Evolutionary conservation across 2,888 invertebrate species (phyloP), one percentile per base, ranked within the genome.

Genomic region (Acanthopleura granulata): DNA sequence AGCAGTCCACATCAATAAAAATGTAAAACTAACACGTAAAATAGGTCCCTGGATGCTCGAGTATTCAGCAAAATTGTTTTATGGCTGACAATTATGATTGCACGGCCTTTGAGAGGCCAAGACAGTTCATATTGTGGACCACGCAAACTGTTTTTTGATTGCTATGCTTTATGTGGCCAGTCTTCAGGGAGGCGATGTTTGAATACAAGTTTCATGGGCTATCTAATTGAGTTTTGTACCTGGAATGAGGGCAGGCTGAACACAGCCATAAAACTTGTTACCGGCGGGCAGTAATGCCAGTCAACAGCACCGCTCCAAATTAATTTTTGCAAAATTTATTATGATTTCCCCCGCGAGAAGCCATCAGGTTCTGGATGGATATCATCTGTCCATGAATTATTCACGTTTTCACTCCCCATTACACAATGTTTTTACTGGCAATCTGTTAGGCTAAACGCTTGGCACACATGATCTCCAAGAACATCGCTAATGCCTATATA

Each of bases 291-390:
- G 66, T 27, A 27, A 66, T 27, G 22, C 25, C 16, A 27, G 66
- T 27, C 22, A 27, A 16, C 66, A 66, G 66, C 25, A 1, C 1
- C 22, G 16, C 25, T 27, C 66, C 25, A 66, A 66, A 66, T 66
- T 66, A 66, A 66, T 66, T 66, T 27, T 27, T 66, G 66, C 29
- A 66, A 66, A 66, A 66, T 66, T 66, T 66, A 66, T 66, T 16
- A 66, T 15, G 66, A 66, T 27, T 66, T 25, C 66, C 66, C 29
- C 29, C 12, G 27, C 29, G 29, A 27, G 66, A 27, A 27, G 25
- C 29, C n/a, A 22, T 22, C 57, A 57, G 6, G n/a, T 4, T 16
- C 16, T 27, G 16, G 16, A 18, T 25, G 22, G 16, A 25, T 66
- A 66, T 66, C 29, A 25, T 22, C 25, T 66, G 66, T 27, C 66